phyloP scores from a whole-genome alignment of 2,888 invertebrate genomes.

The Oligia fasciuncula region DNA sequence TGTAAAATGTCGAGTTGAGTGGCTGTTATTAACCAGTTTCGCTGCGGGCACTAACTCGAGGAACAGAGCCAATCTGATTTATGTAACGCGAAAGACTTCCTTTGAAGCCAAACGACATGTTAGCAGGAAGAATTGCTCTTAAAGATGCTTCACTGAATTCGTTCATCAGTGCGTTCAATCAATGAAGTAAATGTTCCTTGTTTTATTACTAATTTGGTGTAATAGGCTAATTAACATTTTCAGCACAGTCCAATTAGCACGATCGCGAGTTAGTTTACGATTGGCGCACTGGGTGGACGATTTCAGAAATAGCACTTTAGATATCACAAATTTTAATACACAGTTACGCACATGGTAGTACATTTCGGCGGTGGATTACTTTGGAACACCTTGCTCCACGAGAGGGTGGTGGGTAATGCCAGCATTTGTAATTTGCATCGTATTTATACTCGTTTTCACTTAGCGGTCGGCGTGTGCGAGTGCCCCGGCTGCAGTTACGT shows the following conservation, averaged over 20 bases:
- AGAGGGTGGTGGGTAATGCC: conserved; percentile 87
- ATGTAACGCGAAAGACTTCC: conserved; percentile 82
- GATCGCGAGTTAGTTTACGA: conserved; percentile 55
- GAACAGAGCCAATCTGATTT: conserved; percentile 68
- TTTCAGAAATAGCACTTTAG: conserved; percentile 55
- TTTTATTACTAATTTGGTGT: conserved; percentile 40
- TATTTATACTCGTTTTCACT: conserved; percentile 89
- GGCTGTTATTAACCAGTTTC: conserved; percentile 73
- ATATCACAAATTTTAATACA: conserved; percentile 67
- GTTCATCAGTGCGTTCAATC: conserved; percentile 68
- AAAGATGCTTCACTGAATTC: conserved; percentile 73
- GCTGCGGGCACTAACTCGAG: conserved; percentile 71
- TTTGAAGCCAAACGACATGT: conserved; percentile 56
- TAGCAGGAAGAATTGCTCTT: conserved; percentile 74
- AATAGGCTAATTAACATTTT: conserved; percentile 48
- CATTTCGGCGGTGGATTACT: conserved; percentile 78
- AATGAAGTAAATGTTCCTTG: conserved; percentile 42
- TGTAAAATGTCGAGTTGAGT: conserved; percentile 55
- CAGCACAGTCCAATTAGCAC: conserved; percentile 67
- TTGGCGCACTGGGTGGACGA: conserved; percentile 50
- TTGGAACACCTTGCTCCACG: conserved; percentile 80
- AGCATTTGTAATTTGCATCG: conserved; percentile 88
- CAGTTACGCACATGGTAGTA: conserved; percentile 87
- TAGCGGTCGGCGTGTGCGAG: conserved; percentile 77
- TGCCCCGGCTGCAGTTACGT: conserved; percentile 85